phyloP scores from a whole-genome alignment of 2,113 vertebrate genomes.

The Entosphenus tridentatus region DNA sequence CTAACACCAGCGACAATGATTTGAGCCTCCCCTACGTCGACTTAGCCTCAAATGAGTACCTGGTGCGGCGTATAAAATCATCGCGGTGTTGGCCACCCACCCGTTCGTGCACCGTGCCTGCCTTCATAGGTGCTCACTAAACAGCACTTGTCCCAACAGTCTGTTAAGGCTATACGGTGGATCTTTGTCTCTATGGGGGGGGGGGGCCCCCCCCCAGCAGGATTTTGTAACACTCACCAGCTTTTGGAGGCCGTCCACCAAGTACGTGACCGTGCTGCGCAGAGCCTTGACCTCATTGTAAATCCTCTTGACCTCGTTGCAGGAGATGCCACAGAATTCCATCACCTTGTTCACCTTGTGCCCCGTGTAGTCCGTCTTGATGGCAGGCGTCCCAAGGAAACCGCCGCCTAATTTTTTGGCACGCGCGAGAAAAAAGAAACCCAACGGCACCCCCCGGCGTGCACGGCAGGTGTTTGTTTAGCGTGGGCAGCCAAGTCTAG shows the following conservation, averaged over 20 bases:
- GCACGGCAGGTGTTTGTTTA: not conserved
- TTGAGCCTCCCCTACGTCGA: no score
- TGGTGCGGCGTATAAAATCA: no score
- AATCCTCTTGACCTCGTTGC: constrained; percentile 63
- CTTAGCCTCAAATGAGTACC: no score
- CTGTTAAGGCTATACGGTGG: no score
- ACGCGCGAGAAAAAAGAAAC: not conserved
- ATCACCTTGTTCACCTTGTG: constrained; percentile 76
- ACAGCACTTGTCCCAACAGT: no score
- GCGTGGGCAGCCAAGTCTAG: not conserved
- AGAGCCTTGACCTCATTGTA: constrained; percentile 67
- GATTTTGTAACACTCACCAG: constrained; percentile 35
- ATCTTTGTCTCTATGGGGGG: no score
- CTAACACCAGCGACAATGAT: no score
- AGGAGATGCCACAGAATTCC: constrained; percentile 68
- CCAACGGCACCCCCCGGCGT: not conserved
- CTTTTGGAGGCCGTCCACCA: constrained; percentile 54
- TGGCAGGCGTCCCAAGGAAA: constrained; percentile 47
- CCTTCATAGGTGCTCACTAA: no score
- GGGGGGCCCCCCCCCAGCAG: no score
- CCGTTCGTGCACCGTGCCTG: no score
- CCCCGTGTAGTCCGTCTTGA: constrained; percentile 63
- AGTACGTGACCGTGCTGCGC: constrained; percentile 45
- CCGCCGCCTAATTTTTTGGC: constrained; percentile 16
- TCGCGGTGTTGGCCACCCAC: no score